Evolutionary conservation across 1,140 invertebrate species (phyloP).

Genomic region (Drosophila rhopaloa): DNA sequence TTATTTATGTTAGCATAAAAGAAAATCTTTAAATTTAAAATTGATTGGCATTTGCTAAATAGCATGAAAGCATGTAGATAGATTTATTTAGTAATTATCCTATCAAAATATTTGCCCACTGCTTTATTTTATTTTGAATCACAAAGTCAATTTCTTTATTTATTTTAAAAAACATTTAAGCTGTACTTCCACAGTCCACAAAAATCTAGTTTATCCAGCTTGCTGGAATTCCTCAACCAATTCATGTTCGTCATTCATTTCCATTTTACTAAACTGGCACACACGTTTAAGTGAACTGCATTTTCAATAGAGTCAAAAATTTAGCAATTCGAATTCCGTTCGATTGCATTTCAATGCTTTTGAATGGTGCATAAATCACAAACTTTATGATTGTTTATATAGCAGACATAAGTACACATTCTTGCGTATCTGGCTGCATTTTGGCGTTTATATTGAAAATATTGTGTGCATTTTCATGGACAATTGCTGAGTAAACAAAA

Average conservation of each 20-base stretch:
- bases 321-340: constrained; percentile 32
- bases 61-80: too few species aligned
- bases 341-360: constrained; percentile 46
- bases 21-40: too few species aligned
- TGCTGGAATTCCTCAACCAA: not conserved
- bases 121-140: not conserved
- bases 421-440: constrained; percentile 17
- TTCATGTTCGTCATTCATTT: not conserved
- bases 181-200: not conserved
- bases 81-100: too few species aligned
- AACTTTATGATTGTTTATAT: constrained; percentile 60
- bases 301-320: constrained; percentile 19
- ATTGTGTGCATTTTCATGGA: constrained; percentile 45
- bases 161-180: not conserved
- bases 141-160: not conserved
- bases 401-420: constrained; percentile 20
- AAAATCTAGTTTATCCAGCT: not conserved
- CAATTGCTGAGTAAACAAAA: constrained; percentile 58
- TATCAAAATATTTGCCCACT: too few species aligned
- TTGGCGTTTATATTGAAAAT: constrained; percentile 23
- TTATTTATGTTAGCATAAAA: too few species aligned
- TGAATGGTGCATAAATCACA: constrained; percentile 36
- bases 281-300: constrained; percentile 25
- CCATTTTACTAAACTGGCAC: constrained; percentile 5
- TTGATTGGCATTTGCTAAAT: too few species aligned